Evolutionary conservation across 2,888 invertebrate genomes (phyloP), one percentile per base, ranked within the genome.

Genomic region (Hybos culiciformis): DNA sequence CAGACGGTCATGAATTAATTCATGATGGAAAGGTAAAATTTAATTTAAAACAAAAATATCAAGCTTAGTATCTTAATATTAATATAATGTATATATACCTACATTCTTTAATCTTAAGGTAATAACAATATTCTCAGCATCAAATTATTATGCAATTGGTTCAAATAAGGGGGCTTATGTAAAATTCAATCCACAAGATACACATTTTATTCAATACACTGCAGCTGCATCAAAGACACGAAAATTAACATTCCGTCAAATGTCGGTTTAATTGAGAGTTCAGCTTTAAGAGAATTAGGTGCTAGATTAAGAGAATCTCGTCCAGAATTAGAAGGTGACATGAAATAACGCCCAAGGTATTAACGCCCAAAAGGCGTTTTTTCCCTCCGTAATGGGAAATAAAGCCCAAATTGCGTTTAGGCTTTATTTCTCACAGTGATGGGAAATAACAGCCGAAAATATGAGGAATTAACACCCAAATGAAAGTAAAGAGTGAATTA

Each of bases 111-210:
- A n/a, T n/a, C n/a, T n/a, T n/a, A n/a, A 88, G 88, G 85, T 90
- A 41, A 77, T 94, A 55, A 93, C 93, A 34, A 83, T 94, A 53
- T 94, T 94, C 68, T 93, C 93, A 2, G 93, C 93, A 3, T 93
- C 93, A n/a, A 93, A 92, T 67, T 94, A 94, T 66, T 94, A 94
- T 67, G 92, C 92, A 59, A 72, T 86, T 49, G 92, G 91, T 6
- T 90, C 88, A 26, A 92, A 92, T 63, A 85, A 88, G 56, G 93
- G 92, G 0, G 93, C 93, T 1, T 94, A 91, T 60, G 71, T 92
- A 54, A 88, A 87, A 61, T 70, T 90, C 29, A 81, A 81, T 17
- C 78, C 80, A 9, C 76, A 82, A 20, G 79, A 82, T 54, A 80
- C 87, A 1, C 86, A 88, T 58, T 83, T 91, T 57, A 86, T 93